A percentile compares a stretch with the other conserved stretches of the same genome.
These are phyloP conservation scores for Nannospalax galili DNA, from an alignment of 2,113 vertebrate species.

Conservation along the genomic window DNA sequence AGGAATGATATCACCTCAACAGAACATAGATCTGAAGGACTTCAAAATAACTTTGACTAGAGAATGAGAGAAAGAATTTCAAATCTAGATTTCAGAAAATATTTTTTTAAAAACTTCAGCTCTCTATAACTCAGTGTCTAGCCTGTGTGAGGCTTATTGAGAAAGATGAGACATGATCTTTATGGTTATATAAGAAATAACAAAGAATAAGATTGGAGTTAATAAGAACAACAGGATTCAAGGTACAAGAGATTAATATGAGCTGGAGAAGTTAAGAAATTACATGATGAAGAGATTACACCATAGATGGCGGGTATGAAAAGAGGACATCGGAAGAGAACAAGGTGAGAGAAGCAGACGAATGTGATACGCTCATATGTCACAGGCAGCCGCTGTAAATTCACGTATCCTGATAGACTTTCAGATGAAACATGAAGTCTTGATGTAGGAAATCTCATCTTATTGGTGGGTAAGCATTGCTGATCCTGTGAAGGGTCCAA, in stretches of 20 bases:
- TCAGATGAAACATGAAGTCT: not conserved
- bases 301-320: not conserved
- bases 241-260: not conserved
- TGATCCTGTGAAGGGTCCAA: not conserved
- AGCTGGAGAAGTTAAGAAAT: not conserved
- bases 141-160: not conserved
- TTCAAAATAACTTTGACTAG: constrained; percentile 6
- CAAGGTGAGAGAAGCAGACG: not conserved
- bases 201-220: not conserved
- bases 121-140: not conserved
- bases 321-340: not conserved
- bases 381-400: not conserved
- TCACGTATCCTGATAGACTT: not conserved
- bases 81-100: constrained; percentile 9
- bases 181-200: constrained; percentile 13
- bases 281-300: not conserved
- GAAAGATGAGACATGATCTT: not conserved
- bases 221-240: not conserved
- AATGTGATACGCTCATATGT: not conserved
- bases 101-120: not conserved
- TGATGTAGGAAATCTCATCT: constrained; percentile 19
- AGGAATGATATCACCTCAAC: not conserved
- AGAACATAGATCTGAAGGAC: not conserved
- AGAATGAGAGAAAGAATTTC: constrained; percentile 27
- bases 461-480: not conserved